Base-by-base conservation (phyloP, 2,113 vertebrate genomes). In the Galbula dea region DNA sequence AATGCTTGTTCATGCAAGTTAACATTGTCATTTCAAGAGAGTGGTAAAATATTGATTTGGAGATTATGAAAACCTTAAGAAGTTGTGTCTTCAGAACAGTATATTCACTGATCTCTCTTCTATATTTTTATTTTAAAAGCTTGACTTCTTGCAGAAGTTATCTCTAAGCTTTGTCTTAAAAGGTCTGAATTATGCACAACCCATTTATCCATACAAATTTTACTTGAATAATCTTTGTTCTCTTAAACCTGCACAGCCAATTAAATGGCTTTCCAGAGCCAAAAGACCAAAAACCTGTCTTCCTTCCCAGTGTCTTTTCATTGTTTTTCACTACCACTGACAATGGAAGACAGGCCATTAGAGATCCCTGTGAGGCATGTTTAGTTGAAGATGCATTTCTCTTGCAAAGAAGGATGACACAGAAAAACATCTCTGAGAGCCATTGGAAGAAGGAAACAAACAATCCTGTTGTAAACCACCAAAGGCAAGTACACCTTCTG, bases 341-440 rank as follows among this genome's bases (percentile, higher is more conserved):
- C 88, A 93, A 51, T 71, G 45, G 92, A 96, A 94, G 86, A 91
- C 86, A 93, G 94, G 89, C 79, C 73, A 80, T 94, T 97, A 97
- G 92, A 93, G 68, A 90, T 32, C 63, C 79, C 93, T 83, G 72
- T 32, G 73, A 94, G 86, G 78, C 12, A 89, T 68, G 36, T 93
- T 96, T 84, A 79, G 78, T 94, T 19, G 88, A 94, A 96, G 74
- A 95, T 83, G 37, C 37, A 90, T 93, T 90, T 94, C 81, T 96
- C 52, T 90, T 83, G 41, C 59, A 96, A n/a, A 92, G 82, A 91
- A 92, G 76, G 92, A 91, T 84, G 58, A 91, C 79, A 91, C 90
- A 95, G 88, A 94, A 95, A 95, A 97, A 91, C 43, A 91, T 79
- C n/a, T 96, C 49, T 81, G 69, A 96, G 88, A 94, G 46, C 94